Percentiles rank a stretch among this genome's conserved stretches.
phyloP scores from a whole-genome alignment of 2,797 vertebrate species.

The Otus scops region DNA sequence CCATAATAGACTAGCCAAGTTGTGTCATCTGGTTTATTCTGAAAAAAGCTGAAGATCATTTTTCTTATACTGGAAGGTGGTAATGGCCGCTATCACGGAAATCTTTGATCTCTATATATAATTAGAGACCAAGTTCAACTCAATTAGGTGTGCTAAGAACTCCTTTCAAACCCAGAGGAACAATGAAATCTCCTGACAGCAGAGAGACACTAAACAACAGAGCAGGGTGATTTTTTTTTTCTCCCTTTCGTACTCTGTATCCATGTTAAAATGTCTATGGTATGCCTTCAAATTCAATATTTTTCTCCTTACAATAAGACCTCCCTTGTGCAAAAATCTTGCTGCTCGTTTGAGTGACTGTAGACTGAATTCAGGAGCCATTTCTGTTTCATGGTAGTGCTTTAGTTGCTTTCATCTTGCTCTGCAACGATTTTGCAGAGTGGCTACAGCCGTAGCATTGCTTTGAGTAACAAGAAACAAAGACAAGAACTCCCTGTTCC shows the following conservation, averaged over 20 bases:
- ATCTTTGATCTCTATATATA: background rate
- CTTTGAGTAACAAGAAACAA: background rate
- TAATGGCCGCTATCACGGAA: background rate
- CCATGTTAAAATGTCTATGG: background rate
- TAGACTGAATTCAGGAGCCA: background rate
- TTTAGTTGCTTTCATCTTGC: background rate
- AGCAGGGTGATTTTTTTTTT: background rate
- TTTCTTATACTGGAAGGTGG: background rate
- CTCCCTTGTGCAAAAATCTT: background rate
- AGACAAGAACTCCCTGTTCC: background rate
- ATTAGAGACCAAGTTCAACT: background rate
- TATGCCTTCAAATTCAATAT: background rate
- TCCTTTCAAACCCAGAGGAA: background rate
- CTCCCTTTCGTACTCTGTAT: background rate
- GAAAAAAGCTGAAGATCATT: background rate
- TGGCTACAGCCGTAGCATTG: background rate
- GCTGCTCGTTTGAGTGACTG: background rate
- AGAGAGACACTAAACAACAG: background rate
- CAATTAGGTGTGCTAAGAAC: background rate
- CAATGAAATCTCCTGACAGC: background rate
- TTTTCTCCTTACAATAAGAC: background rate
- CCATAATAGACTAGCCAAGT: background rate
- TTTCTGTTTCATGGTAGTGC: background rate
- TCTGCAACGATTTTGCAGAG: background rate
- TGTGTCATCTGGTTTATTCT: background rate